phyloP scores from a whole-genome alignment of 2,888 invertebrate species.

The Sicus ferrugineus region DNA sequence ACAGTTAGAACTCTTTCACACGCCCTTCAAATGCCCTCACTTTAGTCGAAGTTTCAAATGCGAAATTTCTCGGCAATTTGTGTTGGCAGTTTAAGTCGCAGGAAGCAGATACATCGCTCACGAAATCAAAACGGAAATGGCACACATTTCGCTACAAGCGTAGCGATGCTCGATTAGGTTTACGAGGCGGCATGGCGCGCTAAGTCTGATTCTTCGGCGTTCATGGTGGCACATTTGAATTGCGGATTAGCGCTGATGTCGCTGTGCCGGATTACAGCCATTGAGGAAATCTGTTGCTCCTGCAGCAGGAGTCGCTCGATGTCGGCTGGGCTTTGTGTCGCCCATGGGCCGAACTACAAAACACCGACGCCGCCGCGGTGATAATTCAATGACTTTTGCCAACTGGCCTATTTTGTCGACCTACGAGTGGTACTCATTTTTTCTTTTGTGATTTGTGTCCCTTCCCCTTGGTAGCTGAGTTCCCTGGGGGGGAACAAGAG shows the following conservation, averaged over 20 bases:
- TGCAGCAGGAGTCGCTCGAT: slow-evolving; percentile 20
- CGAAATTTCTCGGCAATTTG: no score
- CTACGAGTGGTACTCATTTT: not conserved
- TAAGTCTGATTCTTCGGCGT: slow-evolving; percentile 37
- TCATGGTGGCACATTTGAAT: slow-evolving; percentile 61
- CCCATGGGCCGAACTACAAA: not conserved
- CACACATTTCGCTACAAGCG: no score
- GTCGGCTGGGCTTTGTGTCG: not conserved
- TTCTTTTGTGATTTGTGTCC: slow-evolving; percentile 27
- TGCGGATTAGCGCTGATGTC: slow-evolving; percentile 57
- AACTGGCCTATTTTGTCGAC: slow-evolving; percentile 45
- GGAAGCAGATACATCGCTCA: not conserved
- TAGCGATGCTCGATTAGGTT: not conserved
- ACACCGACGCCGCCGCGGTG: slow-evolving; percentile 30
- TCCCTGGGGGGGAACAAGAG: not conserved
- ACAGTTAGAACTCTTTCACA: no score
- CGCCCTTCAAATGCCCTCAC: no score
- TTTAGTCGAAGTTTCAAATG: no score
- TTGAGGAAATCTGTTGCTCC: slow-evolving; percentile 64
- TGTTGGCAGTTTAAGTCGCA: not conserved
- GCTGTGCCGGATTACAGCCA: slow-evolving; percentile 60
- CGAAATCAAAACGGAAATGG: not conserved
- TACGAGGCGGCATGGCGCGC: not conserved
- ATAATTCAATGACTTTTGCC: slow-evolving; percentile 45
- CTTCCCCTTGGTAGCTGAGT: slow-evolving; percentile 17